These are phyloP conservation scores for Chrysoperla carnea DNA, from an alignment of 1,140 invertebrate species.

Conservation along the genomic window DNA sequence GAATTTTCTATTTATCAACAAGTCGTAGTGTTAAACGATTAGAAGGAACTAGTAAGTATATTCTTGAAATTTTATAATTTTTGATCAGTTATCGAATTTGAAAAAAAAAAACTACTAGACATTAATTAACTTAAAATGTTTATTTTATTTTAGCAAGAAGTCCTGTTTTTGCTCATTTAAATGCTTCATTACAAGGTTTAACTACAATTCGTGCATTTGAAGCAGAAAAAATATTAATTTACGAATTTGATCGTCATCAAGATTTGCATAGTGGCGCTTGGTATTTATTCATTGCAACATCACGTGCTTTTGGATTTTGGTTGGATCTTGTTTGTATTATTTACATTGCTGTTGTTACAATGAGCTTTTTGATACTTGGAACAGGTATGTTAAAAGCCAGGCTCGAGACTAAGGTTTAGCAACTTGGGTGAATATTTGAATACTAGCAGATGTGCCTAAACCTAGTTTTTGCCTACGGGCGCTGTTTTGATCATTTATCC, in stretches of 20 bases:
- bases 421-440: no score
- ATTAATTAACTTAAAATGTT: no score
- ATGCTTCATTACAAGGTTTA: slow-evolving; percentile 73
- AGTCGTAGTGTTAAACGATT: slow-evolving; percentile 74
- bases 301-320: slow-evolving; percentile 56
- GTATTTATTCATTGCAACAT: slow-evolving; percentile 42
- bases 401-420: no score
- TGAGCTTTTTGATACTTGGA: slow-evolving; percentile 46
- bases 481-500: no score
- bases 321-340: slow-evolving; percentile 57
- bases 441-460: no score
- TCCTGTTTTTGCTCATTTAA: slow-evolving; percentile 77
- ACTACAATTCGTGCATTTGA: slow-evolving; percentile 76
- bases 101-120: no score
- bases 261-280: slow-evolving; percentile 49
- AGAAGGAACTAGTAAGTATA: slow-evolving; percentile 68
- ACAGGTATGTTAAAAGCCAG: slow-evolving; percentile 28
- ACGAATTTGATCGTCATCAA: slow-evolving; percentile 66
- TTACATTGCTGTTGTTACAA: slow-evolving; percentile 48
- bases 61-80: not conserved
- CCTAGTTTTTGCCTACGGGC: no score
- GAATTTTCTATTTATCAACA: slow-evolving; percentile 62
- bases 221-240: slow-evolving; percentile 56
- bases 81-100: no score
- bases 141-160: slow-evolving; percentile 35